A percentile compares a stretch with the other conserved stretches of the same genome.
Evolutionary conservation across 2,113 vertebrate species (phyloP).

Genomic region (Daubentonia madagascariensis): DNA sequence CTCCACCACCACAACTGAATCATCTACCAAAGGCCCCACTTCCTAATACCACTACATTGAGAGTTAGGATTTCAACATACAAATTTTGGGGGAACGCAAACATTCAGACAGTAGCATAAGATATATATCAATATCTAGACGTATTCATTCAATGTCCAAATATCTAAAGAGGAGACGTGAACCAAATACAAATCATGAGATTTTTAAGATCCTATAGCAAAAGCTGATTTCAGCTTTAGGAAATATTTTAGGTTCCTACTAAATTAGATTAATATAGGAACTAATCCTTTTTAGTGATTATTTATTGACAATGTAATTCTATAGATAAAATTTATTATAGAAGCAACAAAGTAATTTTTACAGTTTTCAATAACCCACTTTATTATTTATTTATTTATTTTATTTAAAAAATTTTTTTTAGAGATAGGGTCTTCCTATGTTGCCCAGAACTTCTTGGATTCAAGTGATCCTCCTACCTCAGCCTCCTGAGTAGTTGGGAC

Average conservation of each 20-base stretch:
- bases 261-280: background rate
- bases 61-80: background rate
- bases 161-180: background rate
- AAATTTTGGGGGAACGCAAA: background rate
- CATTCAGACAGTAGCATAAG: background rate
- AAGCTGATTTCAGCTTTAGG: constrained; percentile 4
- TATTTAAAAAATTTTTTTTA: no score
- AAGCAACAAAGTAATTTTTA: background rate
- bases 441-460: no score
- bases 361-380: background rate
- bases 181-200: background rate
- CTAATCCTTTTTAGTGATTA: background rate
- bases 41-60: background rate
- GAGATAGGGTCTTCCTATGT: no score
- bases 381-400: background rate
- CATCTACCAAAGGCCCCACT: background rate
- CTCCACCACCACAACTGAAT: background rate
- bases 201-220: background rate
- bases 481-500: no score
- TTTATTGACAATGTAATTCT: background rate
- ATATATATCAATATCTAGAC: background rate
- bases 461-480: no score
- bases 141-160: background rate
- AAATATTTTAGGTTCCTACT: background rate
- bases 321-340: background rate